A percentile compares a stretch with the other conserved stretches of the same genome.
Conservation (phyloP, 92 coral and sea anemone genomes). For the Epizoanthus rinbou region DNA sequence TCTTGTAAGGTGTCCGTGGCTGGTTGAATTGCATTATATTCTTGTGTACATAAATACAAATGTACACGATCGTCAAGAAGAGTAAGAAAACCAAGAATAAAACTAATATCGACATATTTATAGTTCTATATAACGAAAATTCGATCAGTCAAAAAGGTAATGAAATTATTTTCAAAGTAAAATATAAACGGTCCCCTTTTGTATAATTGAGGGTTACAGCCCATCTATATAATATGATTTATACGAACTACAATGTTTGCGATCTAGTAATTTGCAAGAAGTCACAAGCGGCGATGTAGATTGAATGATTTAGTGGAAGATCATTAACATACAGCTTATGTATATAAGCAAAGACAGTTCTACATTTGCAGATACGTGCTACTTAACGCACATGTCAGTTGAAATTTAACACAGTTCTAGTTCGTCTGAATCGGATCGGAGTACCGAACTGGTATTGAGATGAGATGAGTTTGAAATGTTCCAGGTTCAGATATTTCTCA, state of each 20-base stretch:
- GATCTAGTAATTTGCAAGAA: neutral
- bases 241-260: neutral
- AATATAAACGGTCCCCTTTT: neutral
- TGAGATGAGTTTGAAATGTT: no score
- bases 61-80: neutral
- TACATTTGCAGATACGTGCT: neutral
- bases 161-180: neutral
- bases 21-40: neutral
- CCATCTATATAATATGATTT: neutral
- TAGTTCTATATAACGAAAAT: neutral
- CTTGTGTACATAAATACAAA: neutral
- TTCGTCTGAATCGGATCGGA: no score
- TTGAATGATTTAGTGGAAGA: neutral
- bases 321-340: constrained; percentile 14
- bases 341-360: neutral
- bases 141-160: neutral
- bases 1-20: neutral
- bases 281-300: neutral
- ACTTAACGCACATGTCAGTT: neutral
- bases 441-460: no score
- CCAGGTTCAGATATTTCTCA: no score
- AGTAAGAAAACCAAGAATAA: neutral
- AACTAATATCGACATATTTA: neutral
- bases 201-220: neutral
- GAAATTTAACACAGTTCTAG: neutral